These are phyloP conservation scores for Gastracanthus pulcherrimus DNA, from an alignment of 2,888 invertebrate genomes.

Conservation along the genomic window DNA sequence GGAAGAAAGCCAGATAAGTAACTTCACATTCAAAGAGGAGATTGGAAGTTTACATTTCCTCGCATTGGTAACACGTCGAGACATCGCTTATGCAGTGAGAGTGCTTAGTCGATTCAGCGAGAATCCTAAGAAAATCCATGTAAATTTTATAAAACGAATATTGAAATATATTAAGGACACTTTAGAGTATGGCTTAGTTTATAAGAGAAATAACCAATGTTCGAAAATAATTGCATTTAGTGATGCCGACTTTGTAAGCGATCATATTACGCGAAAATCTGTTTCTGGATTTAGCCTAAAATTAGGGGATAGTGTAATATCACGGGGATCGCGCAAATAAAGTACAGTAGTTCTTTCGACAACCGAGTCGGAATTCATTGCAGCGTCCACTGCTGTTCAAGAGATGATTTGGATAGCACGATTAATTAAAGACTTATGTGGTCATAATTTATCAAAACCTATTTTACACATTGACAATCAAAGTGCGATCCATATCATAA, in stretches of 20 bases:
- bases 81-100: constrained; percentile 50
- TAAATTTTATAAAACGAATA: constrained; percentile 25
- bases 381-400: neutral
- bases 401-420: neutral
- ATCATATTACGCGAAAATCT: constrained; percentile 7
- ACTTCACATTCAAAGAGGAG: constrained; percentile 39
- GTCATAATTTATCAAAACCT: neutral
- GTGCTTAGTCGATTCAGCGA: constrained; percentile 27
- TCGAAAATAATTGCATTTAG: constrained; percentile 24
- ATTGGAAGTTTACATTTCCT: constrained; percentile 43
- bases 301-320: constrained; percentile 4
- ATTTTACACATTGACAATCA: neutral
- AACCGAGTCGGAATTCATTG: constrained; percentile 12
- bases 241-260: constrained; percentile 26
- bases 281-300: constrained; percentile 26
- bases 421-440: neutral
- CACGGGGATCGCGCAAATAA: constrained; percentile 19
- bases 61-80: constrained; percentile 17
- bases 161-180: constrained; percentile 37
- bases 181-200: constrained; percentile 22
- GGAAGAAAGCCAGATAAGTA: neutral
- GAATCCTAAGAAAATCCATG: constrained; percentile 25
- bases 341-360: constrained; percentile 13
- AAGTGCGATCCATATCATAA: constrained; percentile 11
- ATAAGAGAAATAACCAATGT: constrained; percentile 30